Conservation (phyloP, 2,888 invertebrate species). For the Drosophila suboccidentalis region DNA sequence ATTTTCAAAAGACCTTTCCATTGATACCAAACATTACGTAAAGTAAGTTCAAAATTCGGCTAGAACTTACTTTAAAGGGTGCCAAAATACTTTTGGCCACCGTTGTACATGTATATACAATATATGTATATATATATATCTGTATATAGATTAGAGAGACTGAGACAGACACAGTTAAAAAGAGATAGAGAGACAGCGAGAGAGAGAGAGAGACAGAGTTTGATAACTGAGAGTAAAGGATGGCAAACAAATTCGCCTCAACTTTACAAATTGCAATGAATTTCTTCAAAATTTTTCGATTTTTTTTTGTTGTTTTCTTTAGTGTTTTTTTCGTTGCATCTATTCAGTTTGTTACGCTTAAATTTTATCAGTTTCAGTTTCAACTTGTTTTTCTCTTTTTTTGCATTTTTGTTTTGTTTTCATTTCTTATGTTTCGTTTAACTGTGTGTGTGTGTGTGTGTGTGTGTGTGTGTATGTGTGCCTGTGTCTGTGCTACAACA, state of each 20-base stretch:
- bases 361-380: constrained; percentile 73
- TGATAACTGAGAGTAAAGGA: constrained; percentile 35
- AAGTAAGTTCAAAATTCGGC: too few species aligned
- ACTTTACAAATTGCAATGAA: constrained; percentile 35
- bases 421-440: constrained; percentile 37
- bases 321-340: constrained; percentile 47
- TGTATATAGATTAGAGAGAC: constrained; percentile 36
- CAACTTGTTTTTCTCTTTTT: constrained; percentile 65
- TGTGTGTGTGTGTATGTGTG: constrained; percentile 21
- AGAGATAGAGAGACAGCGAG: constrained; percentile 25
- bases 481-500: constrained; percentile 62
- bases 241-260: constrained; percentile 29
- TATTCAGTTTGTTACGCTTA: constrained; percentile 65
- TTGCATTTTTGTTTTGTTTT: constrained; percentile 39
- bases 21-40: too few species aligned
- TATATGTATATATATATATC: constrained; percentile 53
- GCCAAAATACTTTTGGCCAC: too few species aligned
- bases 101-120: constrained; percentile 57
- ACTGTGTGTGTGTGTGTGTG: constrained; percentile 52
- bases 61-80: too few species aligned
- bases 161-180: constrained; percentile 49
- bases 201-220: constrained; percentile 19
- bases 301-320: constrained; percentile 33
- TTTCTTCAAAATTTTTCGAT: constrained; percentile 35
- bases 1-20: too few species aligned